Evolutionary conservation across 2,113 vertebrate species (phyloP).

Genomic region (Zosterops hypoxanthus): DNA sequence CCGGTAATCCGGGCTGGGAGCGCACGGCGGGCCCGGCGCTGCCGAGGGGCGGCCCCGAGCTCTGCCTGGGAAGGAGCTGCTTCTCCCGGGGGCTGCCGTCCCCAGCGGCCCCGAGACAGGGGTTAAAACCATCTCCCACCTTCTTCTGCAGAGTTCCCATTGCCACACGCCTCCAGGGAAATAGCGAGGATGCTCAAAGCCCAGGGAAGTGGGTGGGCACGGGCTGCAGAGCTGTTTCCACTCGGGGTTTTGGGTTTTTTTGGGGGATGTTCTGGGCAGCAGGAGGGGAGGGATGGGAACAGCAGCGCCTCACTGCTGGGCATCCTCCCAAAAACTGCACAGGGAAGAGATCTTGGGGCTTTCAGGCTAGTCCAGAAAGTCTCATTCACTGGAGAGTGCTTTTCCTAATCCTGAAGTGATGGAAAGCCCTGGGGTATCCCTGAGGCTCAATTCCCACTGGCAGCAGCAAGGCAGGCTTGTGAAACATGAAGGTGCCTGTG

Average conservation of each 20-base stretch:
- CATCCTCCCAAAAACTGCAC: not conserved
- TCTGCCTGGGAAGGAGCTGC: not conserved
- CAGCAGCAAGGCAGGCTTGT: not conserved
- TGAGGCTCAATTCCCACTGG: not conserved
- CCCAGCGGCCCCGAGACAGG: accelerated
- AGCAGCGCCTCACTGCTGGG: not conserved
- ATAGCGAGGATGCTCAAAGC: not conserved
- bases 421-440: not conserved
- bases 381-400: not conserved
- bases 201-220: accelerated
- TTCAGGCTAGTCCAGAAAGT: not conserved
- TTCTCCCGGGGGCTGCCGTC: not conserved
- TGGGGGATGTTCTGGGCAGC: not conserved
- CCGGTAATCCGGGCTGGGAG: constrained; percentile 40
- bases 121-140: not conserved
- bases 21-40: not conserved
- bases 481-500: not conserved
- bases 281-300: not conserved
- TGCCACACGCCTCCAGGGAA: accelerated
- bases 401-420: not conserved
- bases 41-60: not conserved
- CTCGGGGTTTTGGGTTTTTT: not conserved
- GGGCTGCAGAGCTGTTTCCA: not conserved
- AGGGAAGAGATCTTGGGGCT: not conserved
- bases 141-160: not conserved